Base-by-base conservation (phyloP, 2,888 invertebrate species). In the Eustalomyia histrio region DNA sequence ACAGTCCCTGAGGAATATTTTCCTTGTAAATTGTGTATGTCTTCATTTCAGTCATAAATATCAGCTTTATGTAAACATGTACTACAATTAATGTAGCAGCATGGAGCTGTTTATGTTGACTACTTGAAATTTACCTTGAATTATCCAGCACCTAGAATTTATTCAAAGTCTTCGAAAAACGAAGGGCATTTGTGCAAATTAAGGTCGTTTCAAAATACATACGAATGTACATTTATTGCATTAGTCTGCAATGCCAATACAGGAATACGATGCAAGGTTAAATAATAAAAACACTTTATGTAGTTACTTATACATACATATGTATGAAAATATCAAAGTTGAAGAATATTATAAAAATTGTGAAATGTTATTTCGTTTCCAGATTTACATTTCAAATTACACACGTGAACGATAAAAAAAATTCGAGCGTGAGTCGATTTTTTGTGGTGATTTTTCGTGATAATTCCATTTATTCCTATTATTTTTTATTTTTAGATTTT, bases 121-220 rank as follows among this genome's bases (percentile, higher is more conserved):
- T 64, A 55, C 43, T 73, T 33, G 33, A 50, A 53, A 52, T 33
- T 73, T 50, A 67, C 76, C 76, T 73, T 76, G 80, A 72, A 76
- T 68, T 64, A 76, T 76, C 57, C 80, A 76, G 68, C 52, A 68
- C 53, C 58, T 76, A 57, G 76, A 68, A 71, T 76, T 52, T 71
- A 39, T 57, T 50, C 17, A 55, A n/a, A 50, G n/a, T 18, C 5
- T 35, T 35, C 18, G 17, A 55, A 55, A 12, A 50, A 43, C 47
- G 72, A 80, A 80, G 80, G 80, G 76, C 68, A 72, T 43, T 76
- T 61, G 4, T 29, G 60, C 58, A 67, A 52, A 53, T 58, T 65
- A 61, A 80, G 75, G 79, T 75, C 79, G 50, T 75, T 75, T 64
- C 18, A n/a, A 64, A 69, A 69, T 63, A 63, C 55, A 61, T 1